These are phyloP conservation scores for Takifugu rubripes DNA, from an alignment of 2,797 vertebrate genomes.

Conservation along the genomic window DNA sequence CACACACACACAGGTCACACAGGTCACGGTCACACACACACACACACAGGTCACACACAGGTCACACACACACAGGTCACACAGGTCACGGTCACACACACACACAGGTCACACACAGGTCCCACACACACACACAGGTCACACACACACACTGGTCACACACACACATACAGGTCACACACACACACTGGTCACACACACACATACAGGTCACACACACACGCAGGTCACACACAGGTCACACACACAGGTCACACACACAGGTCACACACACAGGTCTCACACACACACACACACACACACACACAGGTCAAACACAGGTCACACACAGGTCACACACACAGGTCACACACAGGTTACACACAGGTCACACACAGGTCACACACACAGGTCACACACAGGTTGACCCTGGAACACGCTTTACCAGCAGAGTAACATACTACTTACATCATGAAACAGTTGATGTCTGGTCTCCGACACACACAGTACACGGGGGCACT, in stretches of 20 bases:
- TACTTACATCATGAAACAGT: conserved; percentile 91
- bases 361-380: conserved; percentile 4
- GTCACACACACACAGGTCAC: background rate
- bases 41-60: background rate
- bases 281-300: background rate
- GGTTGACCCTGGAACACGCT: background rate
- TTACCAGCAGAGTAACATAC: background rate
- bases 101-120: background rate
- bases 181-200: conserved; percentile 11
- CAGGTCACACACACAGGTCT: background rate
- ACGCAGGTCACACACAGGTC: background rate
- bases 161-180: background rate
- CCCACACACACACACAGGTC: background rate
- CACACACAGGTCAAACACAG: conserved; percentile 9
- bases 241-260: background rate
- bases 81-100: background rate
- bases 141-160: background rate
- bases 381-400: background rate
- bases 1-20: background rate
- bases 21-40: background rate
- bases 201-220: background rate
- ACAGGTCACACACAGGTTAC: background rate
- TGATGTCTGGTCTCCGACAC: conserved; percentile 88
- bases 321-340: too few relatives aligned
- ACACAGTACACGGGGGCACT: conserved; percentile 82